Evolutionary conservation across 2,888 invertebrate genomes (phyloP).

Genomic region (Fabriciana adippe): DNA sequence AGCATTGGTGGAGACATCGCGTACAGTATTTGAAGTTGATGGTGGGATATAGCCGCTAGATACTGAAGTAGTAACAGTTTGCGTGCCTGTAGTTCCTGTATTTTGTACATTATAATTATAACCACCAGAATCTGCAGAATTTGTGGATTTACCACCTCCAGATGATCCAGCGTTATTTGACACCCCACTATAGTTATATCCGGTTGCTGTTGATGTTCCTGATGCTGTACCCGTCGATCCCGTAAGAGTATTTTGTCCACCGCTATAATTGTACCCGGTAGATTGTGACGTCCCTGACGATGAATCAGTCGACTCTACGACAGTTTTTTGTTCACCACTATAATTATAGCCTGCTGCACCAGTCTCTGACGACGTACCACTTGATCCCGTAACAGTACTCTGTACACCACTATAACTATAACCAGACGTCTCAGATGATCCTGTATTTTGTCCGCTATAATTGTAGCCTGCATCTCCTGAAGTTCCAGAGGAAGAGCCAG

Average conservation of each 20-base stretch:
- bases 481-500: constrained; percentile 10
- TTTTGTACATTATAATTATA: constrained; percentile 45
- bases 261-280: constrained; percentile 25
- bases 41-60: constrained; percentile 45
- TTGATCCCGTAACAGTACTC: constrained; percentile 6
- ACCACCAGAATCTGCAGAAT: constrained; percentile 39
- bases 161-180: constrained; percentile 11
- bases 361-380: constrained; percentile 8
- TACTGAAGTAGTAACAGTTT: constrained; percentile 31
- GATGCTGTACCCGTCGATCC: neutral
- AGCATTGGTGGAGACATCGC: constrained; percentile 60
- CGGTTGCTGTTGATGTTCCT: constrained; percentile 15
- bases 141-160: constrained; percentile 28
- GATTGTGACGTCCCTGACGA: neutral
- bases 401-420: constrained; percentile 15
- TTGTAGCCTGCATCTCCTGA: constrained; percentile 45
- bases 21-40: constrained; percentile 27
- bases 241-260: constrained; percentile 13
- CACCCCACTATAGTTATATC: constrained; percentile 28
- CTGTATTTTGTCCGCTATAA: constrained; percentile 43
- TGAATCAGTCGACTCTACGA: constrained; percentile 5
- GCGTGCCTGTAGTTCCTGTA: constrained; percentile 33
- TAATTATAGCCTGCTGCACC: constrained; percentile 51
- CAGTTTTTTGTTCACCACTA: constrained; percentile 37
- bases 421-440: constrained; percentile 5